These are phyloP conservation scores for Metaphire vulgaris DNA, from an alignment of 1,140 invertebrate genomes.

Conservation along the genomic window DNA sequence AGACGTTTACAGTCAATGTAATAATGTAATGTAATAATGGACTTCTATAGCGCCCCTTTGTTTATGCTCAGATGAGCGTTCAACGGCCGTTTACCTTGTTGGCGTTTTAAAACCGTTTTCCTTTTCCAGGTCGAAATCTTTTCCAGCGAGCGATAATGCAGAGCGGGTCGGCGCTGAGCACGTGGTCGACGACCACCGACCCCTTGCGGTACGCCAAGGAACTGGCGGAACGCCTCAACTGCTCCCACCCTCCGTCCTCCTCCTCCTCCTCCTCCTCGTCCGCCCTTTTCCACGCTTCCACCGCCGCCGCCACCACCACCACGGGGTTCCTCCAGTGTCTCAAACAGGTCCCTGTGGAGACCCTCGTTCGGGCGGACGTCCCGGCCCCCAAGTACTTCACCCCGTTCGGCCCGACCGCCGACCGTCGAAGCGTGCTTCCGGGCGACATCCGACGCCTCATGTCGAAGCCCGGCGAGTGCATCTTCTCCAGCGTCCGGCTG, in stretches of 20 bases:
- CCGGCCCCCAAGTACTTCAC: conserved; percentile 55
- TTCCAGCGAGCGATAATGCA: conserved; percentile 90
- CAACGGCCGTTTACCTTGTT: too few species aligned
- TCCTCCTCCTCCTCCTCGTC: too few species aligned
- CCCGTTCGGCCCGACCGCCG: conserved; percentile 59
- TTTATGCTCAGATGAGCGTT: too few species aligned
- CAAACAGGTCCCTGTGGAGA: conserved; percentile 62
- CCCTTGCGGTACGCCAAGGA: conserved; percentile 77
- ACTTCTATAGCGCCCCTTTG: too few species aligned
- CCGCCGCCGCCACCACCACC: too few species aligned
- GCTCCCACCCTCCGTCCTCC: too few species aligned
- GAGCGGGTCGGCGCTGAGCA: conserved; percentile 87
- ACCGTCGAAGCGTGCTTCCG: conserved; percentile 47
- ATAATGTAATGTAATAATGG: too few species aligned
- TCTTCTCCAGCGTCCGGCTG: conserved; percentile 60
- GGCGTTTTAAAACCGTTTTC: too few species aligned
- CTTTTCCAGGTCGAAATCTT: conserved; percentile 65
- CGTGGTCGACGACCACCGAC: conserved; percentile 82
- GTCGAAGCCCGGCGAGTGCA: conserved; percentile 1
- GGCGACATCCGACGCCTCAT: conserved; percentile 9
- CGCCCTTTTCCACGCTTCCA: too few species aligned
- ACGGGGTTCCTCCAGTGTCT: too few species aligned
- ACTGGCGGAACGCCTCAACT: conserved; percentile 59
- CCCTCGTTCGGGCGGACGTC: conserved; percentile 67
- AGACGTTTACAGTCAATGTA: too few species aligned